phyloP scores from a whole-genome alignment of 2,797 vertebrate genomes.

The Chelidonichthys spinosus region DNA sequence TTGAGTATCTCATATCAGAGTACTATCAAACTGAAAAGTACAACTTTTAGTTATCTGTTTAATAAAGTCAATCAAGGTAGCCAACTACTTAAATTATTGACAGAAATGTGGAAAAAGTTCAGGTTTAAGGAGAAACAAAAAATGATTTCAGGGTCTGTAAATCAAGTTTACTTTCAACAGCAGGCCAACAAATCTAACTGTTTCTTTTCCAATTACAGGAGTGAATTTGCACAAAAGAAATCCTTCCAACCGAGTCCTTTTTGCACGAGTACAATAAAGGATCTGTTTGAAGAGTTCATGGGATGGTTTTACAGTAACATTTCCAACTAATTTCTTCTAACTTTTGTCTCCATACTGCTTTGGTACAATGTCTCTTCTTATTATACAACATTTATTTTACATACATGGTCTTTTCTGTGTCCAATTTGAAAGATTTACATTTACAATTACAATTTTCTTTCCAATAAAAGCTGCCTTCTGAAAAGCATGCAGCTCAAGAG shows the following conservation, averaged over 20 bases:
- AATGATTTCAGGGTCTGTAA: conserved; percentile 9
- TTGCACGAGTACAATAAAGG: background rate
- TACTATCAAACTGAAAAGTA: conserved; percentile 28
- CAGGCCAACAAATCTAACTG: background rate
- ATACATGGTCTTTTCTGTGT: conserved; percentile 73
- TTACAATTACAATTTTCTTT: conserved; percentile 77
- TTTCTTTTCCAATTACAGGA: background rate
- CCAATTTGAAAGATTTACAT: conserved; percentile 77
- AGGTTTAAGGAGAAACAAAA: conserved; percentile 12
- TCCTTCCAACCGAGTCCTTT: background rate
- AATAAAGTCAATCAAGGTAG: background rate
- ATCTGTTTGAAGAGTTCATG: conserved; percentile 1
- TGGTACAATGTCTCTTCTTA: conserved; percentile 60
- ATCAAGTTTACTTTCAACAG: conserved; percentile 10
- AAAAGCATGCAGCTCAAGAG: background rate
- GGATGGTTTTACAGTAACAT: conserved; percentile 17
- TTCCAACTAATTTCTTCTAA: conserved; percentile 41
- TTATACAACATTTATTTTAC: conserved; percentile 79
- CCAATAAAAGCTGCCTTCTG: background rate
- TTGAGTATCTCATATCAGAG: background rate
- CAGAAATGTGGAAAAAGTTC: background rate
- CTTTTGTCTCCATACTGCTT: conserved; percentile 61
- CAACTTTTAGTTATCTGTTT: conserved; percentile 33
- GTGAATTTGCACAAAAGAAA: conserved; percentile 8
- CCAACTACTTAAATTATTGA: conserved; percentile 16